Evolutionary conservation across 2,888 invertebrate genomes (phyloP).

Genomic region (Melieria picta): DNA sequence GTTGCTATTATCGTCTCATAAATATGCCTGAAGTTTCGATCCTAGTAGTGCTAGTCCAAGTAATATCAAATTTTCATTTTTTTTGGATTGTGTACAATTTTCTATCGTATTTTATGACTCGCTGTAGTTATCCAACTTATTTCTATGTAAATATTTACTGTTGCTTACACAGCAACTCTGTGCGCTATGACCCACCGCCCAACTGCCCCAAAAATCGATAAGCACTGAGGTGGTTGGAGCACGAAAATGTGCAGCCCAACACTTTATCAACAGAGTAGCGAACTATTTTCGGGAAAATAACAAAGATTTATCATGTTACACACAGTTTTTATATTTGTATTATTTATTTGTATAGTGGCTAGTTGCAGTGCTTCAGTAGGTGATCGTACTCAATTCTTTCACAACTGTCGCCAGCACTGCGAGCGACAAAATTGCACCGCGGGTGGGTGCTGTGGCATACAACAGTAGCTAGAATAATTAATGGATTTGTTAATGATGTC

Average conservation of each 20-base stretch:
- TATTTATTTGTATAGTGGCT: conserved; percentile 34
- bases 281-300: neutral
- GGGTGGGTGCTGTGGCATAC: conserved; percentile 52
- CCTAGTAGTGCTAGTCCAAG: no score
- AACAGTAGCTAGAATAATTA: neutral
- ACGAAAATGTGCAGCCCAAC: conserved; percentile 10
- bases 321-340: conserved; percentile 13
- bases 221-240: neutral
- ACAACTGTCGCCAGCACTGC: conserved; percentile 67
- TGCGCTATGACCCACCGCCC: no score
- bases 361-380: conserved; percentile 62
- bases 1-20: no score
- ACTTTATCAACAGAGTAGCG: no score
- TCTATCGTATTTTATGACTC: no score
- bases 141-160: no score
- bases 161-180: no score
- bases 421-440: conserved; percentile 66
- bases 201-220: conserved; percentile 16
- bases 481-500: neutral
- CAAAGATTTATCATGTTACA: conserved; percentile 9
- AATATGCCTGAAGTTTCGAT: no score
- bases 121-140: no score
- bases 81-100: neutral
- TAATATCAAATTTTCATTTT: neutral
- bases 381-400: conserved; percentile 68